Conservation (phyloP, 2,888 invertebrate genomes). For the Seira ritae region DNA sequence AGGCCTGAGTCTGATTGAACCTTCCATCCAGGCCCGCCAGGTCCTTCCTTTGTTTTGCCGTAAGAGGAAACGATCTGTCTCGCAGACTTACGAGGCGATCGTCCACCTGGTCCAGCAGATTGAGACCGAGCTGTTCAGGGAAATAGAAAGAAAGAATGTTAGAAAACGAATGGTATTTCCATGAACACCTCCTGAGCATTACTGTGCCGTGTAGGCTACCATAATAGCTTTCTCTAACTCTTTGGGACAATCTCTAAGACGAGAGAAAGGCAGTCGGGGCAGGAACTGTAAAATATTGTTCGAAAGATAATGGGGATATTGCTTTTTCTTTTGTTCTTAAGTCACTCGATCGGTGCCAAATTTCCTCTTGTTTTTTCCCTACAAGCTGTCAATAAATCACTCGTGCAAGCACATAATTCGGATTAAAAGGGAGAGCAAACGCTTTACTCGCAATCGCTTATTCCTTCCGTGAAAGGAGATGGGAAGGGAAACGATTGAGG, state of each 20-base stretch:
- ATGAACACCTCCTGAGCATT: neutral
- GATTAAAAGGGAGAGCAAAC: conserved; percentile 24
- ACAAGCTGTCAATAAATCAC: conserved; percentile 59
- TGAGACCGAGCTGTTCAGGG: conserved; percentile 80
- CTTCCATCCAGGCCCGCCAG: conserved; percentile 74
- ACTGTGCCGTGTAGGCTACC: no score
- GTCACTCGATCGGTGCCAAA: conserved; percentile 37
- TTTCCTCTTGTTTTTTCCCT: conserved; percentile 14
- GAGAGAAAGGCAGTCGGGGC: neutral
- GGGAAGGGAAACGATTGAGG: neutral
- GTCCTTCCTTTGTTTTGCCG: conserved; percentile 74
- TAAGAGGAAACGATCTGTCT: conserved; percentile 71
- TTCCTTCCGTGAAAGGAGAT: neutral
- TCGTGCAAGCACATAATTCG: conserved; percentile 39
- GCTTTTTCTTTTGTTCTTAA: conserved; percentile 4
- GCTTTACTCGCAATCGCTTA: no score
- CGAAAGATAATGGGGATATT: neutral
- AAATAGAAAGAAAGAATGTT: conserved; percentile 23
- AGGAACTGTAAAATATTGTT: conserved; percentile 4
- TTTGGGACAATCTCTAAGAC: neutral
- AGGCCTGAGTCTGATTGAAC: conserved; percentile 72
- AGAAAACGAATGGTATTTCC: conserved; percentile 17
- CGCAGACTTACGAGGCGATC: conserved; percentile 71
- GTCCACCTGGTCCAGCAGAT: conserved; percentile 81
- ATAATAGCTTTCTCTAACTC: no score